These are phyloP conservation scores for Phyllostomus hastatus DNA, from an alignment of 2,113 vertebrate species.

Conservation along the genomic window DNA sequence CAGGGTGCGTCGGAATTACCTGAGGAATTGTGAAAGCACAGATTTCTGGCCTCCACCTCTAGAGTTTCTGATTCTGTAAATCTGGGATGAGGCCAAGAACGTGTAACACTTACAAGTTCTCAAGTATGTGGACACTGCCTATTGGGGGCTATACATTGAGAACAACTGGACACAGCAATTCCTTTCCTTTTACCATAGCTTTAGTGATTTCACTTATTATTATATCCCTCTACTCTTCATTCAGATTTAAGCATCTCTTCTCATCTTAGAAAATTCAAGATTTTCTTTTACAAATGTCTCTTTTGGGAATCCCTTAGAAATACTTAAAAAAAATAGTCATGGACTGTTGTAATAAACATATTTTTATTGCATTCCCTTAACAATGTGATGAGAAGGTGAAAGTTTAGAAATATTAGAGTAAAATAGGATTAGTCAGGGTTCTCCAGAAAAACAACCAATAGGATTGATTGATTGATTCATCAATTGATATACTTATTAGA, in stretches of 20 bases:
- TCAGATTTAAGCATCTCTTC: neutral
- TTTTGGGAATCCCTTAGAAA: neutral
- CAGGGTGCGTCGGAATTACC: neutral
- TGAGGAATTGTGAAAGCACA: neutral
- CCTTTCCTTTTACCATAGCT: neutral
- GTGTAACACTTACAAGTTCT: neutral
- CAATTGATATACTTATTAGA: neutral
- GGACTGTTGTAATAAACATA: neutral
- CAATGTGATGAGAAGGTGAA: neutral
- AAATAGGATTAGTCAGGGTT: neutral
- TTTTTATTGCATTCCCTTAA: neutral
- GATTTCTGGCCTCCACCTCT: neutral
- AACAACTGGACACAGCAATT: neutral
- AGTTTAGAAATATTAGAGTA: neutral
- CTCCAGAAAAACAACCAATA: neutral
- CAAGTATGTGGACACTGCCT: neutral
- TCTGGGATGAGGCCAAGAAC: neutral
- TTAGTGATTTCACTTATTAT: neutral
- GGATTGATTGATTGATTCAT: neutral
- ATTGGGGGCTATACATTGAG: neutral
- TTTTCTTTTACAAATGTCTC: neutral
- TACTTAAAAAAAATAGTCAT: neutral
- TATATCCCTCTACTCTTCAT: neutral
- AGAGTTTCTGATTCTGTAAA: neutral
- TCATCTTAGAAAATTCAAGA: neutral